Base-by-base conservation (phyloP, 1,140 invertebrate species). In the Ips nitidus region DNA sequence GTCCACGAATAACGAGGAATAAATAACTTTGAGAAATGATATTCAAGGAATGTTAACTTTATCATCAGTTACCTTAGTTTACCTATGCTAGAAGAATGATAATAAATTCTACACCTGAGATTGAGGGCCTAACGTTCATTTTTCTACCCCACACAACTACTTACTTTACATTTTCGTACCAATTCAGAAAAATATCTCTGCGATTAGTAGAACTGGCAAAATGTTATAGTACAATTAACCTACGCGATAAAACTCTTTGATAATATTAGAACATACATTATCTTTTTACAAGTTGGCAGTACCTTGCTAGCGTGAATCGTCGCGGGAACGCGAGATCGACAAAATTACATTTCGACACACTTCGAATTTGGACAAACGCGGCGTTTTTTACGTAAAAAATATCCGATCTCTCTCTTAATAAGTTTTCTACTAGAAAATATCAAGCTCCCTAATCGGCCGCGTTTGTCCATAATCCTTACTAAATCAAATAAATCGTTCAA, bases 221-320 rank as follows among this genome's bases (percentile, higher is more conserved):
- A 71, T 66, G 53, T 77, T 75, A 75, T 74, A 71, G 59, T 71
- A 74, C 70, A 72, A 73, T 75, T 73, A 78, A 78, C 75, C 77
- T 78, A 77, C 75, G 74, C 65, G 63, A 71, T 74, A 73, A 70
- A 75, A 75, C 73, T 75, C 71, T 75, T 74, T 69, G 52, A 68
- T 65, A 63, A 66, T 73, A 68, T 67, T 76, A 76, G 62, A 75
- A 79, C 77, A 77, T 78, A 79, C 76, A 77, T 57, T 78, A 79
- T 78, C 75, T 77, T 79, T 79, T 79, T 79, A 77, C 75, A 77
- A 65, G 69, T 78, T 79, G 78, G 78, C 78, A 79, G 78, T 79
- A 77, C 78, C 78, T 76, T 77, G 78, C 78, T 79, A 79, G 78
- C 78, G 71, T 75, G 66, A 73, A 79, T 75, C 76, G 74, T 53